A percentile compares a stretch with the other conserved stretches of the same genome.
Conservation (phyloP, 2,113 vertebrate species). For the Sceloporus undulatus region DNA sequence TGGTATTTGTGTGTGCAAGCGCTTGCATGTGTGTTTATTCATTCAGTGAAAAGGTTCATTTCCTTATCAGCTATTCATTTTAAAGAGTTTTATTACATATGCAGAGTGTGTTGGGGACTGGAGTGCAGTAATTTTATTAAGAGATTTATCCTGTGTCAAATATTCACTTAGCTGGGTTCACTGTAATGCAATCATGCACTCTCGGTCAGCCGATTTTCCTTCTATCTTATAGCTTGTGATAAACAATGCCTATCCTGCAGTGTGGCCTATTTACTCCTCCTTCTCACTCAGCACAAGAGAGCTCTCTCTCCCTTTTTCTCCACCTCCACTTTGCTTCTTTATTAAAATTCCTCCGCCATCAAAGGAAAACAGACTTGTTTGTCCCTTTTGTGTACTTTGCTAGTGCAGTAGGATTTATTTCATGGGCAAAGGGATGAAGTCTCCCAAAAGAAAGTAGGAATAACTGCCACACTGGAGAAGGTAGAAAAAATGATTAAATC, state of each 20-base stretch:
- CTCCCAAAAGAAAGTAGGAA: neutral
- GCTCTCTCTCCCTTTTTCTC: fast-evolving
- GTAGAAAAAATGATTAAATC: neutral
- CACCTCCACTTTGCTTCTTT: neutral
- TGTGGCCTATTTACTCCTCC: neutral
- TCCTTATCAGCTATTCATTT: constrained; percentile 67
- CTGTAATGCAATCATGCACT: constrained; percentile 54
- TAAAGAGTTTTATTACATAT: constrained; percentile 65
- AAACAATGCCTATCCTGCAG: constrained; percentile 55
- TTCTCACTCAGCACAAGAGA: neutral
- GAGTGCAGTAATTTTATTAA: constrained; percentile 71
- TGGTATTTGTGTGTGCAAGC: constrained; percentile 67
- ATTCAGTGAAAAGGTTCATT: constrained; percentile 67
- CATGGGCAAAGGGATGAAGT: neutral
- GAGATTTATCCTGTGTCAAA: constrained; percentile 70
- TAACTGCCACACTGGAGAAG: neutral
- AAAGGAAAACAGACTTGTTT: neutral
- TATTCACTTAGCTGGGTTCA: constrained; percentile 64
- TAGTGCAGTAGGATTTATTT: neutral
- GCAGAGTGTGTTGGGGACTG: constrained; percentile 60
- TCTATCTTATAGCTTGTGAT: constrained; percentile 54
- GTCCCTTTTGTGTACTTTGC: neutral
- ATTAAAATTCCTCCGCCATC: neutral
- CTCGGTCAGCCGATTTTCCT: constrained; percentile 70
- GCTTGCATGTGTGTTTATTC: constrained; percentile 65